Evolutionary conservation across 2,888 invertebrate genomes (phyloP).

Genomic region (Drosophila borborema): DNA sequence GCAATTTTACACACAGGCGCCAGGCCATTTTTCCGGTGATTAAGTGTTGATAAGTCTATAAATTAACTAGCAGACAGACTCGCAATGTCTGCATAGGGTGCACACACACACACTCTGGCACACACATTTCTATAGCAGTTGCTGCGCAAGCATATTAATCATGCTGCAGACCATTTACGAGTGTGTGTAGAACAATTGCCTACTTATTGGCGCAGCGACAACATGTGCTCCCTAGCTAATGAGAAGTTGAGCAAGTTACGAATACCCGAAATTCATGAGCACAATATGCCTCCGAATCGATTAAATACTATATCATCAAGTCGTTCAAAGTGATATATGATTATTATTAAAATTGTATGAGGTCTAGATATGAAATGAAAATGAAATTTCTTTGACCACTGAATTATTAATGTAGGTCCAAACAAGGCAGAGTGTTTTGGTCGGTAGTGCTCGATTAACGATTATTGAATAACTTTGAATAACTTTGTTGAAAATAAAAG

Average conservation of each 20-base stretch:
- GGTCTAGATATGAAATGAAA: background rate
- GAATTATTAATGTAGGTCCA: too few relatives aligned
- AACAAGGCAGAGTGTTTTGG: background rate
- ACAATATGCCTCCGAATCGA: conserved; percentile 33
- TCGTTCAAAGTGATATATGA: conserved; percentile 24
- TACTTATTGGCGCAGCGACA: conserved; percentile 43
- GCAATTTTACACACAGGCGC: conserved; percentile 63
- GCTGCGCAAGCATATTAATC: conserved; percentile 62
- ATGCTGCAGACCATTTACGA: conserved; percentile 58
- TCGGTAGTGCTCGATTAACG: background rate
- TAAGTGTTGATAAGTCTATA: conserved; percentile 80
- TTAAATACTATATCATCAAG: conserved; percentile 17
- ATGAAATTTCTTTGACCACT: background rate
- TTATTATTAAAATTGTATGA: background rate
- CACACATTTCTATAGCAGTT: background rate
- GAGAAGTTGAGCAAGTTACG: conserved; percentile 32
- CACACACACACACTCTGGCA: background rate
- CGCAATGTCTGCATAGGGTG: conserved; percentile 32
- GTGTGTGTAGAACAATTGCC: conserved; percentile 62
- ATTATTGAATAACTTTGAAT: too few relatives aligned
- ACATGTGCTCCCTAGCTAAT: conserved; percentile 36
- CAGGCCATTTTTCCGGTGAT: conserved; percentile 79
- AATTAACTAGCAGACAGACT: conserved; percentile 73
- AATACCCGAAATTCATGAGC: background rate
- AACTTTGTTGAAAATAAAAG: too few relatives aligned